Percentiles rank a stretch among this genome's conserved stretches.
phyloP scores from a whole-genome alignment of 2,113 vertebrate species.

The Argyrosomus japonicus region DNA sequence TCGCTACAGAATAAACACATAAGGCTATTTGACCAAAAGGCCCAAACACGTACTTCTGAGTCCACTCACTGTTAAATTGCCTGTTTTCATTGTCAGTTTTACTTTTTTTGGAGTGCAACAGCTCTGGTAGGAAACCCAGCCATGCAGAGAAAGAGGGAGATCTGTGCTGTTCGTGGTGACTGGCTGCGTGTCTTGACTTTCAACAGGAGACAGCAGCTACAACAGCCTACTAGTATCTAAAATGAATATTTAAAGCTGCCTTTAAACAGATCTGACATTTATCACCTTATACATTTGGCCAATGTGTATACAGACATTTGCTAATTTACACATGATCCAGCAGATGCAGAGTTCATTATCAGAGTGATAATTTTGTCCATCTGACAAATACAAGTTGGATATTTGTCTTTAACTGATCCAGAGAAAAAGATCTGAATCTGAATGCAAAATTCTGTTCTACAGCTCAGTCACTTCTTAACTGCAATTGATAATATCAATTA shows the following conservation, averaged over 20 bases:
- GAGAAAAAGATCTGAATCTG: no score
- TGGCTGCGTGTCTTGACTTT: neutral
- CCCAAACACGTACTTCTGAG: conserved; percentile 39
- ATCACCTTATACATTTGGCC: neutral
- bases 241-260: neutral
- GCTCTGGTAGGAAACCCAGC: conserved; percentile 2
- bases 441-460: no score
- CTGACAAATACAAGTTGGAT: no score
- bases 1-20: conserved; percentile 30
- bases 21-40: conserved; percentile 26
- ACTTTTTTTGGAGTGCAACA: conserved; percentile 21
- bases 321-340: no score
- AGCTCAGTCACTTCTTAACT: no score
- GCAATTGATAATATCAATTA: no score
- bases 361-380: no score
- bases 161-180: neutral
- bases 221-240: neutral
- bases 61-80: conserved; percentile 43
- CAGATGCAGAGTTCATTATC: no score
- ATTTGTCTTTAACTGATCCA: no score
- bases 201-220: neutral
- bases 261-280: neutral
- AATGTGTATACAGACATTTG: neutral
- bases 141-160: conserved; percentile 3
- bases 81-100: conserved; percentile 38